Evolutionary conservation across 2,797 vertebrate genomes (phyloP), one percentile per base, ranked within the genome.

Genomic region (Netta rufina): DNA sequence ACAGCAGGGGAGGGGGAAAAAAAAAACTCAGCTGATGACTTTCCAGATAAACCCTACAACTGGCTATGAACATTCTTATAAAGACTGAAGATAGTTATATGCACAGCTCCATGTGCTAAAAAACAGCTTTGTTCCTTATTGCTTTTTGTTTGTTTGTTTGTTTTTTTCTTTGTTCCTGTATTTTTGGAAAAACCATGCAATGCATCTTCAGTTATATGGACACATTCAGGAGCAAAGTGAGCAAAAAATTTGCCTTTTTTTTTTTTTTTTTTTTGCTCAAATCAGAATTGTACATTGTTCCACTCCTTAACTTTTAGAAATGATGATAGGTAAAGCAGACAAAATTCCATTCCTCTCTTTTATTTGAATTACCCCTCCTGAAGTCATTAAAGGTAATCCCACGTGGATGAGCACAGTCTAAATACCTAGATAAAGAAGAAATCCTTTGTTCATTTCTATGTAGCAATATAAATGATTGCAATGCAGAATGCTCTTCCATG

Each of bases 1-100:
- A 38, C n/a, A 79, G 9, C 4, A 79, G 15, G 5, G 3, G 3
- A 16, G 5, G 3, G 3, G 9, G n/a, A n/a, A n/a, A 47, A 25
- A 36, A 36, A 36, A 36, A 36, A 36, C 38, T 73, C 17, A 87
- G 56, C 30, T 47, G 2, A 28, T 41, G 28, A 8, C 76, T 80
- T 91, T 70, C 25, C 49, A 7, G 25, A 70, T 60, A 80, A 83
- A 60, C 12, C 12, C 24, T 56, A 20, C 24, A 67, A 72, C 56
- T 67, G 74, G 20, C 8, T 41, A 25, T 66, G 9, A 54, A 51
- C 73, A 61, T 57, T 80, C 16, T 49, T 9, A 10, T 33, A 38
- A 84, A 58, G 30, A 80, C 2, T 83, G 33, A 38, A 78, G 30
- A 38, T 14, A 61, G 25, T 70, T 88, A 17, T 5, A 66, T 45